Base-by-base conservation (phyloP, 1,140 invertebrate genomes). In the Zophobas morio region DNA sequence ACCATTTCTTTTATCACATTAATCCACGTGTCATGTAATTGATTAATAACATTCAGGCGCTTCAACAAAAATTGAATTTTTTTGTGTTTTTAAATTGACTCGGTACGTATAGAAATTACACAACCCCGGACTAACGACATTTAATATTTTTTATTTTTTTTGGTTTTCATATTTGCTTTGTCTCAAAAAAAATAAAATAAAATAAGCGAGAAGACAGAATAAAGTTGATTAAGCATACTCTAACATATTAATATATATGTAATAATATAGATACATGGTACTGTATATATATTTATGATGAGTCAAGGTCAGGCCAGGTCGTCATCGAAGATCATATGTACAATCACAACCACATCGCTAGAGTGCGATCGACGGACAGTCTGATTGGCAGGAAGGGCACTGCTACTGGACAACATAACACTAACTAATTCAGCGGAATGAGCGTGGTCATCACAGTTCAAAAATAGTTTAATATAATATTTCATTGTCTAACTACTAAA, bases 251-350 rank as follows among this genome's bases (percentile, higher is more conserved):
- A 82, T 82, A 81, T 79, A 80, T 82, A 79, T 82, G 79, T 82
- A 82, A 79, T 77, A 81, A 81, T 80, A 79, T 82, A 82, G 80
- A 83, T 82, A 82, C 80, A 82, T 80, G 80, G 79, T 81, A 80
- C 74, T 82, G 77, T 82, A 81, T 82, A 78, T 74, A 77, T 81
- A 83, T 82, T 70, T 81, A 80, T 80, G 81, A 82, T 84, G 82
- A 82, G 80, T 83, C 81, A 81, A 81, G 81, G 81, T 81, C 81
- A 83, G 81, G 83, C 82, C 79, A 81, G 83, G 83, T 84, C 83
- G 83, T 84, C 83, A 84, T 82, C 83, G 76, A 81, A 83, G 80
- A 79, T 83, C 78, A 80, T 84, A 84, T 84, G 53, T 83, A 84
- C 72, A 83, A 83, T 84, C 82, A 83, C 83, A 84, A 84, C 81